A percentile compares a stretch with the other conserved stretches of the same genome.
These are phyloP conservation scores for Crocodylus rhombifer DNA, from an alignment of 2,797 vertebrate genomes.

Conservation along the genomic window DNA sequence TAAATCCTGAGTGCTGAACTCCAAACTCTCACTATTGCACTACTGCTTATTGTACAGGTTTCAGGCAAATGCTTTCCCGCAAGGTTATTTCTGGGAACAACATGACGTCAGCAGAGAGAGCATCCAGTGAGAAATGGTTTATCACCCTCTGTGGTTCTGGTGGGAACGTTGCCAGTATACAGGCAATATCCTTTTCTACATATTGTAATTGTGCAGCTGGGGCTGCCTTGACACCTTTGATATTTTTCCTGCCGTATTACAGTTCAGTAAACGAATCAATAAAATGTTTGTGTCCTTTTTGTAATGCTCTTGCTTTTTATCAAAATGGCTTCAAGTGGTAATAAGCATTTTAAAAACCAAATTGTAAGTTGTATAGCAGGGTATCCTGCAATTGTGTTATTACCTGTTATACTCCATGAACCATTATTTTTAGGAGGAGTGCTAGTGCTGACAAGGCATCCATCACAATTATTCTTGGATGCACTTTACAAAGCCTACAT, in stretches of 20 bases:
- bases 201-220: background rate
- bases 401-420: background rate
- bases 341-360: background rate
- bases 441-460: background rate
- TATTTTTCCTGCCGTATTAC: background rate
- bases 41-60: background rate
- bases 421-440: background rate
- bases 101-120: rapidly evolving
- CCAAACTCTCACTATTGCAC: background rate
- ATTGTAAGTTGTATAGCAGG: no score
- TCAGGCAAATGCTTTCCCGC: background rate
- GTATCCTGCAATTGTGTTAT: background rate
- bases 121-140: rapidly evolving
- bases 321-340: slow-evolving; percentile 16
- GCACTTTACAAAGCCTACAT: no score
- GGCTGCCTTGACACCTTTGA: background rate
- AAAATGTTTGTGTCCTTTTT: slow-evolving; percentile 27
- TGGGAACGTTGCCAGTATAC: background rate
- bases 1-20: background rate
- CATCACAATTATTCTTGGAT: no score
- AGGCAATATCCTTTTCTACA: background rate
- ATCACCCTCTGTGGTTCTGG: background rate
- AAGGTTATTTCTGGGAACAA: background rate
- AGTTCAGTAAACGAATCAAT: slow-evolving; percentile 40
- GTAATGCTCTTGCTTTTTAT: background rate